These are phyloP conservation scores for Ctenodactylus gundi DNA, from an alignment of 2,113 vertebrate genomes.

Conservation along the genomic window DNA sequence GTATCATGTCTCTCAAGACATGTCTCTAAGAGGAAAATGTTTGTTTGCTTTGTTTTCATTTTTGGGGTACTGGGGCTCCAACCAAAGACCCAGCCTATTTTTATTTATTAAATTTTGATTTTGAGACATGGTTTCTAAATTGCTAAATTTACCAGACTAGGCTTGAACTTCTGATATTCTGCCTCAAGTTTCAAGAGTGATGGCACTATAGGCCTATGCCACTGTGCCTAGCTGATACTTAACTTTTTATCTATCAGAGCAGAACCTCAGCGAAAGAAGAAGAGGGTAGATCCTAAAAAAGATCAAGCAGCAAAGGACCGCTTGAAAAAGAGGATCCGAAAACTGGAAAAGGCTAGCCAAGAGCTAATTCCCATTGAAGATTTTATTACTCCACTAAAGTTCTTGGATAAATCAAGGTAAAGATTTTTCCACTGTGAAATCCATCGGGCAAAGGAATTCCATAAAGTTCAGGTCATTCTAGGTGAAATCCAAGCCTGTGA, in stretches of 20 bases:
- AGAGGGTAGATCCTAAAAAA: slow-evolving; percentile 91
- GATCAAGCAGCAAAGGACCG: slow-evolving; percentile 90
- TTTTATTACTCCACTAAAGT: slow-evolving; percentile 86
- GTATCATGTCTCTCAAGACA: not conserved
- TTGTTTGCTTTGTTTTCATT: slow-evolving; percentile 10
- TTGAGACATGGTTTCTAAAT: no score
- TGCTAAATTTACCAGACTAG: no score
- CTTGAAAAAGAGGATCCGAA: slow-evolving; percentile 92
- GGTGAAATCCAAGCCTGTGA: not conserved
- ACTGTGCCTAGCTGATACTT: no score
- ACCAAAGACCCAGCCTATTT: no score
- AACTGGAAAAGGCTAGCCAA: slow-evolving; percentile 90
- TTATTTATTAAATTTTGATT: no score
- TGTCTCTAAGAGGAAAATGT: not conserved
- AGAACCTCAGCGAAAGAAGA: slow-evolving; percentile 93
- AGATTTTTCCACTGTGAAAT: not conserved
- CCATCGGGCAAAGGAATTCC: not conserved
- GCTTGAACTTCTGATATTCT: no score
- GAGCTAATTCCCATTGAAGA: slow-evolving; percentile 97
- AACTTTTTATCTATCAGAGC: slow-evolving; percentile 85
- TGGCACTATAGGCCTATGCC: no score
- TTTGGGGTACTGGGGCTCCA: no score
- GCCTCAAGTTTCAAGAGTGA: no score
- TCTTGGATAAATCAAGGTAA: slow-evolving; percentile 89
- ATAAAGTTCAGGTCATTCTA: not conserved